Base-by-base conservation (phyloP, 2,113 vertebrate genomes). In the Copsychus sechellarum region DNA sequence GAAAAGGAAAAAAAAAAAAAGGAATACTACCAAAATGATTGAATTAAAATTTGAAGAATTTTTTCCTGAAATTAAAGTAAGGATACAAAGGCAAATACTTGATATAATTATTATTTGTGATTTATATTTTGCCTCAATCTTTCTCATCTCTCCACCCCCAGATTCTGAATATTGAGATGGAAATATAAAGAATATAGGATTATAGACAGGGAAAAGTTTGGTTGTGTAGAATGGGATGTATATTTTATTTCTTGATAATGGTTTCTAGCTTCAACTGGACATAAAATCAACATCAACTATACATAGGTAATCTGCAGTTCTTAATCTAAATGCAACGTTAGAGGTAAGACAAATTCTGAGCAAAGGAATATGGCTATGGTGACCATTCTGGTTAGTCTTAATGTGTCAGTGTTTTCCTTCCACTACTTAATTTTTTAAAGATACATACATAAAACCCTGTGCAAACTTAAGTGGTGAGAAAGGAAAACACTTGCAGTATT, bases 101-200 rank as follows among this genome's bases (percentile, higher is more conserved):
- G 7, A 48, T n/a, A n/a, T 5, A 62, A 47, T 60, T 56, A 20
- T 42, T 38, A 25, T 22, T 10, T 77, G 16, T 51, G 17, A 1
- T 62, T 72, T 67, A 36, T 45, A 45, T 29, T 48, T 73, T 69
- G 9, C 2, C 4, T 79, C 45, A 54, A 24, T 61, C 3, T 8
- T 64, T 28, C 21, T 45, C 14, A 53, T 53, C 8, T 29, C 5
- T 66, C 28, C 7, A n/a, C 2, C 0, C 2, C 6, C 13, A 9
- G 11, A 22, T 43, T 85, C 13, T 26, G 31, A 65, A 57, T 73
- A 26, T 25, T 72, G 22, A 28, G 28, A 16, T 58, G 23, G 3
- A 66, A 53, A 51, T 48, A 26, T 33, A 40, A 40, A 50, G 5
- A 57, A 73, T 38, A 29, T 18, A 82, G 23, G 4, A 58, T 31